Percentiles rank a stretch among this genome's conserved stretches.
Evolutionary conservation across 1,140 invertebrate species (phyloP).

Genomic region (Potamilus streckersoni): DNA sequence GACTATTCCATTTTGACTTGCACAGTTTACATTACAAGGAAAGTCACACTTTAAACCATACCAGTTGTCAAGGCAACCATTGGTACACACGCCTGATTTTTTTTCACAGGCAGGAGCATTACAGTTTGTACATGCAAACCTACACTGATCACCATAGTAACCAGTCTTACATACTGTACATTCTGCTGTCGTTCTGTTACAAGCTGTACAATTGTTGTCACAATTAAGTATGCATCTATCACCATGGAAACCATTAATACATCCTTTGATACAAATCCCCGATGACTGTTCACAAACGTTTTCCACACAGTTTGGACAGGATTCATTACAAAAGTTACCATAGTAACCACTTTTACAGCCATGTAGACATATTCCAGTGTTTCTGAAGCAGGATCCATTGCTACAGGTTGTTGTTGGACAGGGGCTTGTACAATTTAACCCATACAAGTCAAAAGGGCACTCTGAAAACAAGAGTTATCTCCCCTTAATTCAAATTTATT

Average conservation of each 20-base stretch:
- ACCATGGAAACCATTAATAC: constrained; percentile 1
- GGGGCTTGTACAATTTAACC: no score
- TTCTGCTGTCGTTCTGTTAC: constrained; percentile 13
- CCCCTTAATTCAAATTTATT: no score
- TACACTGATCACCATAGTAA: constrained; percentile 15
- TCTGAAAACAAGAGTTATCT: no score
- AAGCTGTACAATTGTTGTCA: background rate
- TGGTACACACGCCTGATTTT: constrained; percentile 5
- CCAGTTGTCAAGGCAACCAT: constrained; percentile 7
- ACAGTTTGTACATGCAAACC: constrained; percentile 14
- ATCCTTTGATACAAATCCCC: background rate
- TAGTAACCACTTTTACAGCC: background rate
- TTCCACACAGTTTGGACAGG: background rate
- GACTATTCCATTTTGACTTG: constrained; percentile 7
- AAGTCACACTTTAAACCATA: constrained; percentile 14
- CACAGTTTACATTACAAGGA: constrained; percentile 10
- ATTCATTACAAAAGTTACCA: background rate
- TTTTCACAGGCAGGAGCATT: constrained; percentile 13
- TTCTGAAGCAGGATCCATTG: background rate
- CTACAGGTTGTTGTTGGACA: background rate
- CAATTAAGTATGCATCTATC: background rate
- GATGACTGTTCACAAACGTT: background rate
- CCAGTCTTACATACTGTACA: constrained; percentile 10
- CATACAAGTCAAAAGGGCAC: no score
- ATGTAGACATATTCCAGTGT: background rate